Evolutionary conservation across 2,113 vertebrate species (phyloP).

Genomic region (Junco hyemalis): DNA sequence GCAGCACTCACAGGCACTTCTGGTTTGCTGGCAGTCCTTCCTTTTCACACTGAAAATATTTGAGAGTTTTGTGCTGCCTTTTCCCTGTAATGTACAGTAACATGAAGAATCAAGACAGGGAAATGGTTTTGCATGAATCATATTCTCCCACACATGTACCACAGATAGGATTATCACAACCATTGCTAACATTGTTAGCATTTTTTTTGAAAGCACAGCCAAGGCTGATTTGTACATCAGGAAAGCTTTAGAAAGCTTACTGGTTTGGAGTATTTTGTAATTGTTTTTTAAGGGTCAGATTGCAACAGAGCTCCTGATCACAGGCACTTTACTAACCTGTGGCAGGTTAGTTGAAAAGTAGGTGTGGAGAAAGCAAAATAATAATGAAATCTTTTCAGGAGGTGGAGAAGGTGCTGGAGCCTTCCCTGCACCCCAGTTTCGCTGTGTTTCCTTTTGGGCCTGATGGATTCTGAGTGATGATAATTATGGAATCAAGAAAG

Average conservation of each 20-base stretch:
- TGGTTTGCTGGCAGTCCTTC: neutral
- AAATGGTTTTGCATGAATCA: neutral
- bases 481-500: neutral
- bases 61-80: constrained; percentile 4
- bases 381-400: neutral
- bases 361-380: neutral
- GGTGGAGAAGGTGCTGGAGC: neutral
- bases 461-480: neutral
- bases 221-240: neutral
- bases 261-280: neutral
- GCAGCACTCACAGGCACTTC: constrained; percentile 4
- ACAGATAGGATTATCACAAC: neutral
- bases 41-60: constrained; percentile 54
- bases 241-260: neutral
- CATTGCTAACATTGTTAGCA: neutral
- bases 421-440: neutral
- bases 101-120: neutral
- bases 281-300: neutral
- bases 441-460: neutral
- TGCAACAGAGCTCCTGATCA: neutral
- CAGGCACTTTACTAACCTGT: neutral
- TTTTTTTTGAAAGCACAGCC: neutral
- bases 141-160: neutral
- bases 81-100: neutral
- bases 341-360: neutral